Evolutionary conservation across 2,113 vertebrate species (phyloP).

Genomic region (Perccottus glenii): DNA sequence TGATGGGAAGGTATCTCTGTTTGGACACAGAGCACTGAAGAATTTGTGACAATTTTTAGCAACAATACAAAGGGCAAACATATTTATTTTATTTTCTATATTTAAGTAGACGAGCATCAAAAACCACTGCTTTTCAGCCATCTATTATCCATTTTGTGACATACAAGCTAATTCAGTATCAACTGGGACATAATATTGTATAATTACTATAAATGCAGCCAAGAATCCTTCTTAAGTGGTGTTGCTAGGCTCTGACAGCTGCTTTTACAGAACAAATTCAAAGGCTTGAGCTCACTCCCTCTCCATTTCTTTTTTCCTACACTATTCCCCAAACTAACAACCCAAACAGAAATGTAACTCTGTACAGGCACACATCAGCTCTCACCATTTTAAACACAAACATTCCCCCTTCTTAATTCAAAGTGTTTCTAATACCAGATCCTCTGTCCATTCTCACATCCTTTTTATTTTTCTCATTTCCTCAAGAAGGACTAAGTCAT

Average conservation of each 20-base stretch:
- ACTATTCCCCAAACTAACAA: constrained; percentile 49
- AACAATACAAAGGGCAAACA: not conserved
- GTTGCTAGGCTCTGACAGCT: constrained; percentile 57
- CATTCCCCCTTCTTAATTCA: constrained; percentile 35
- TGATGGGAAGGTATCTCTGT: constrained; percentile 27
- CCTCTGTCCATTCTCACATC: not conserved
- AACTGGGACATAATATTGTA: constrained; percentile 41
- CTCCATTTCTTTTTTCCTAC: constrained; percentile 26
- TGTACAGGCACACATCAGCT: constrained; percentile 66
- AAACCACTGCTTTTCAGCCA: not conserved
- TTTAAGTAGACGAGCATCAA: not conserved
- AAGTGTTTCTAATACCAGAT: not conserved
- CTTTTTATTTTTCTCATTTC: constrained; percentile 9
- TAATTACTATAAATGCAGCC: constrained; percentile 54
- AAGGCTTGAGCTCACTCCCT: constrained; percentile 39
- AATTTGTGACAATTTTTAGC: not conserved
- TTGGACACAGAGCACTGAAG: constrained; percentile 8
- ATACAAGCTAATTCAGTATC: constrained; percentile 22
- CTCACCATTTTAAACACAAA: constrained; percentile 55
- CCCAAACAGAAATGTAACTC: constrained; percentile 56
- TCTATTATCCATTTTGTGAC: constrained; percentile 34
- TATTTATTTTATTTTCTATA: not conserved
- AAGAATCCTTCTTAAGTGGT: constrained; percentile 57
- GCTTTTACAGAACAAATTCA: constrained; percentile 61
- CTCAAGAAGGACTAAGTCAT: too few relatives aligned